phyloP scores from a whole-genome alignment of 35 echinoderm and acorn worm genomes.

The Apostichopus californicus region DNA sequence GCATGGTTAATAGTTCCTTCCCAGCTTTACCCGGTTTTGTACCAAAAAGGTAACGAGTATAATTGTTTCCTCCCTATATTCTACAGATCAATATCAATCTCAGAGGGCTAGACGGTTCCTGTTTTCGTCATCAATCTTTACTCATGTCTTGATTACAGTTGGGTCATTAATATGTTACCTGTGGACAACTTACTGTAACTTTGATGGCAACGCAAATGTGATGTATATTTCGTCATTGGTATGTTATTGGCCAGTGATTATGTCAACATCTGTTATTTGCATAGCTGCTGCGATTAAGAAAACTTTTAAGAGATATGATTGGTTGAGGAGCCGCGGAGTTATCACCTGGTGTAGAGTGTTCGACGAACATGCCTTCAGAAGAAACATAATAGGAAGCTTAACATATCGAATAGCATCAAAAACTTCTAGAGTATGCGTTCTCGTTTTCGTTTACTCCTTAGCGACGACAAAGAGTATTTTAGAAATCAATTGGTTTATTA shows the following conservation, averaged over 20 bases:
- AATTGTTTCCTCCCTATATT: no score
- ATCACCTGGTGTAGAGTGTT: not conserved
- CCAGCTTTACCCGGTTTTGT: not conserved
- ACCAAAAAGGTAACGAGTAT: not conserved
- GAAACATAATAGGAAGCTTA: not conserved
- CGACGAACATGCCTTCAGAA: not conserved
- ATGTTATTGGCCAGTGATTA: constrained; percentile 4
- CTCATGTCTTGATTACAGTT: not conserved
- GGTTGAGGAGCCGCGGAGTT: not conserved
- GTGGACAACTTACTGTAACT: not conserved
- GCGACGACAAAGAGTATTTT: not conserved
- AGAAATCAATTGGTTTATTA: no score
- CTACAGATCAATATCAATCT: not conserved
- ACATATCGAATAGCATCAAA: not conserved
- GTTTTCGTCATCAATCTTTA: not conserved
- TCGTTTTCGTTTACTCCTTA: not conserved
- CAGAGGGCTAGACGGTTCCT: not conserved
- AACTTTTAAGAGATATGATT: not conserved
- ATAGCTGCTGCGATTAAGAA: not conserved
- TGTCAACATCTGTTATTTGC: not conserved
- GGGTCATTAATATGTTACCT: not conserved
- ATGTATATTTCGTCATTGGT: not conserved
- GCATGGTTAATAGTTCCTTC: not conserved
- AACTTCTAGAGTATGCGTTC: not conserved
- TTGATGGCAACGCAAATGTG: not conserved